Base-by-base conservation (phyloP, 1,140 invertebrate species). In the Piezodorus guildinii region DNA sequence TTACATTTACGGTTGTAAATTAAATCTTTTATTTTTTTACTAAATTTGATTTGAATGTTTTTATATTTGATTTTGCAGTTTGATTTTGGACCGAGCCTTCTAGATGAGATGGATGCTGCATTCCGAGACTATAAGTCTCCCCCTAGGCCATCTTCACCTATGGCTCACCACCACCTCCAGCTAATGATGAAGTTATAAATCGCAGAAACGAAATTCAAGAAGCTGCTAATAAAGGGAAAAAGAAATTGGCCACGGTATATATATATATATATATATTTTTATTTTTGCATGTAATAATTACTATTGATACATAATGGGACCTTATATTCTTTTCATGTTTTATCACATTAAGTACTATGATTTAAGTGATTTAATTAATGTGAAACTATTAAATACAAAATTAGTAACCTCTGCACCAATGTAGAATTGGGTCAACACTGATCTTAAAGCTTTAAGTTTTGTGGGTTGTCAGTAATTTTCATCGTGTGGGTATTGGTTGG, bases 91-190 rank as follows among this genome's bases (percentile, higher is more conserved):
- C 89, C 93, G 10, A 96, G 92, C 66, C 77, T 98, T 43, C 79
- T 96, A 71, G 94, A 95, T 72, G 94, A 97, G 77, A 94, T 97
- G 82, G 93, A 96, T 72, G 88, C 92, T 63, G 91, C 96, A 77
- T 90, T 97, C 70, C 85, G 85, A 69, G 87, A 86, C 17, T 74
- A 91, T 60, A 80, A 79, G 70, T 74, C 69, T 46, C 73, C 76
- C 60, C 76, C 76, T 0, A 72, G 75, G 17, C 72, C 76, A 27
- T 71, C 73, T 17, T 73, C 71, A 25, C 68, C 73, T 17, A 68
- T 71, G 14, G 56, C 63, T 9, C 64, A 69, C 49, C 73, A n/a
- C 77, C 78, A 65, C 72, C 77, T 8, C 75, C 79, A 52, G 77
- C 80, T 2, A 75, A 77, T 0, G 83, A 86, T 69, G 82, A 86